Conservation (phyloP, 2,888 invertebrate species). For the Drosophila nr. perissopoda region DNA sequence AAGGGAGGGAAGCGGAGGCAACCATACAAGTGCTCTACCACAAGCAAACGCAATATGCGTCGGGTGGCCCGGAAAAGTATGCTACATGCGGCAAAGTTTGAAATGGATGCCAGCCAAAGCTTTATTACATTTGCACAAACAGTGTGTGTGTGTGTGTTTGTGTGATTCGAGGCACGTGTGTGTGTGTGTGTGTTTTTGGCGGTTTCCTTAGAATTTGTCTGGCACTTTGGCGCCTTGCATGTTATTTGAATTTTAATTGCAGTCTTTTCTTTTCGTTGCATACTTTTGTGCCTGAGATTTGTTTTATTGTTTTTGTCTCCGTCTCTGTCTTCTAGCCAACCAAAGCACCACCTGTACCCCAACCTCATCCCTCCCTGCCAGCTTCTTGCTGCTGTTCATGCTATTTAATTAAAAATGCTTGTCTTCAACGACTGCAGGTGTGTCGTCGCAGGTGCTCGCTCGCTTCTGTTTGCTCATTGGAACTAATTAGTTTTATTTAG, state of each 20-base stretch:
- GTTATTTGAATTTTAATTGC: conserved; percentile 81
- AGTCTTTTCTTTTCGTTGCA: conserved; percentile 74
- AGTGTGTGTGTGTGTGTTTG: conserved; percentile 26
- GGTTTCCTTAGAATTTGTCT: conserved; percentile 74
- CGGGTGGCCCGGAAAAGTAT: conserved; percentile 56
- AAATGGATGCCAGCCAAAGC: conserved; percentile 67
- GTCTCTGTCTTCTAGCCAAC: neutral
- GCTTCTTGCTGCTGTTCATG: neutral
- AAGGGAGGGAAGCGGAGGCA: neutral
- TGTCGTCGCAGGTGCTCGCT: conserved; percentile 36
- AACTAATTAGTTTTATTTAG: conserved; percentile 78
- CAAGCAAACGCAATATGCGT: conserved; percentile 47
- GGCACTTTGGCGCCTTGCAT: conserved; percentile 64
- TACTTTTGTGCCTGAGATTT: conserved; percentile 59
- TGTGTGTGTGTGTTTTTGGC: conserved; percentile 39
- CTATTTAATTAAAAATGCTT: conserved; percentile 76
- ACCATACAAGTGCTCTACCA: conserved; percentile 14
- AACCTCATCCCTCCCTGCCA: neutral
- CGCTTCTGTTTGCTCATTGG: conserved; percentile 69
- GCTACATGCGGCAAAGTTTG: conserved; percentile 53
- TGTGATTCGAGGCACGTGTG: conserved; percentile 50
- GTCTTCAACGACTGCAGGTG: conserved; percentile 34
- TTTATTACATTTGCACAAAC: conserved; percentile 70
- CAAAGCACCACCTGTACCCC: neutral
- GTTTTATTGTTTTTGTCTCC: conserved; percentile 38